Conservation (phyloP, 2,113 vertebrate species). For the Vidua chalybeata region DNA sequence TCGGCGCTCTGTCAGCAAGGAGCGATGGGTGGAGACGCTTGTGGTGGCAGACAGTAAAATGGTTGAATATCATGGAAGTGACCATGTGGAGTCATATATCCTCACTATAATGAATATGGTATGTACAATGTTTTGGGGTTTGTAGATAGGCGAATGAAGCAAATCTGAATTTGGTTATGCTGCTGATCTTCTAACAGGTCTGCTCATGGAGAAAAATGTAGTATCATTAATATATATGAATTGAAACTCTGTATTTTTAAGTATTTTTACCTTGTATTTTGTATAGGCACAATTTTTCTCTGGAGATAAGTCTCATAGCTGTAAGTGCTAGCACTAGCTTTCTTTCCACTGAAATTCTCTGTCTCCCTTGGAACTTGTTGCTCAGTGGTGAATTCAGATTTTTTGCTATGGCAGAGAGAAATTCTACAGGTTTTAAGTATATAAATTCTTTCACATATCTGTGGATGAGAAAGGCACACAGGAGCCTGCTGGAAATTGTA, state of each 20-base stretch:
- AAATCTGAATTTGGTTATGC: neutral
- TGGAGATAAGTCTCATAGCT: neutral
- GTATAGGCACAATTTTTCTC: neutral
- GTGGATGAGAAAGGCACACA: neutral
- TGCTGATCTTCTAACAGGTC: neutral
- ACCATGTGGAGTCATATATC: constrained; percentile 93
- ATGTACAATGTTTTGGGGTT: neutral
- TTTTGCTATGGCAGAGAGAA: neutral
- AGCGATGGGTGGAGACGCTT: constrained; percentile 96
- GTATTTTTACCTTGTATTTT: neutral
- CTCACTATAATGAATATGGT: constrained; percentile 99
- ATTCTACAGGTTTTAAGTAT: neutral
- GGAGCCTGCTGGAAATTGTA: neutral
- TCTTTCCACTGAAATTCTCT: neutral
- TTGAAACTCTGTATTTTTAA: neutral
- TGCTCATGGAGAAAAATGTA: neutral
- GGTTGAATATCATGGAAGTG: constrained; percentile 91
- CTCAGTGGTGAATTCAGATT: neutral
- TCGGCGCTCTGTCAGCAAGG: constrained; percentile 90
- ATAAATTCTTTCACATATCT: neutral
- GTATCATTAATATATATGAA: neutral
- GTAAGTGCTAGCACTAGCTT: neutral
- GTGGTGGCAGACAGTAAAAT: constrained; percentile 97
- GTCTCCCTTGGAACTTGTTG: neutral
- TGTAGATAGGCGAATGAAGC: neutral